Conservation (phyloP, 2,888 invertebrate genomes). For the Leptopilina drosophilae region DNA sequence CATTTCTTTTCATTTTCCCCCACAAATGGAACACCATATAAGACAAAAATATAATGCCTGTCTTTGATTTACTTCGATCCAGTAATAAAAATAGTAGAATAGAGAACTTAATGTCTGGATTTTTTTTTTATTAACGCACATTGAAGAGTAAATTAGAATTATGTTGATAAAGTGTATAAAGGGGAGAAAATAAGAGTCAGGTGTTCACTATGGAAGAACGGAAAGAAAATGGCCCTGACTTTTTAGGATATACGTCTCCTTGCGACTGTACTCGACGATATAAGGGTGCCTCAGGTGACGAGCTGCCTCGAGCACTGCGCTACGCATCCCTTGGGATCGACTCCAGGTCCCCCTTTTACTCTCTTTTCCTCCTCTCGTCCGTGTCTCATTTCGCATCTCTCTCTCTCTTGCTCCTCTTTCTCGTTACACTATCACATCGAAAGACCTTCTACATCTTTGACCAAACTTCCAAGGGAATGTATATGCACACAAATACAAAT, state of each 20-base stretch:
- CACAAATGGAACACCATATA: background rate
- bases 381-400: conserved; percentile 41
- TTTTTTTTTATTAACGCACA: background rate
- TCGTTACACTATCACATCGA: background rate
- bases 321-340: conserved; percentile 72
- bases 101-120: background rate
- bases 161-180: background rate
- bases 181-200: background rate
- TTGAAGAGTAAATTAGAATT: background rate
- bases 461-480: conserved; percentile 21
- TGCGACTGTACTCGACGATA: conserved; percentile 74
- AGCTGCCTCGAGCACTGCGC: conserved; percentile 74
- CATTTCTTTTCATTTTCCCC: background rate
- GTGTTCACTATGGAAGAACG: background rate
- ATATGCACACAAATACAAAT: conserved; percentile 41
- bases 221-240: conserved; percentile 30
- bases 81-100: background rate
- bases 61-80: background rate
- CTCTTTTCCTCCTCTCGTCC: conserved; percentile 49
- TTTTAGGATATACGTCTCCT: conserved; percentile 62
- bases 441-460: background rate
- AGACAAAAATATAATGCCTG: background rate
- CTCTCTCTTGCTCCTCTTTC: conserved; percentile 46
- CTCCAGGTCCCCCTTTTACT: conserved; percentile 60
- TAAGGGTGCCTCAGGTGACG: conserved; percentile 75